Conservation (phyloP, 1,140 invertebrate genomes). For the Zaprionus ornatus region DNA sequence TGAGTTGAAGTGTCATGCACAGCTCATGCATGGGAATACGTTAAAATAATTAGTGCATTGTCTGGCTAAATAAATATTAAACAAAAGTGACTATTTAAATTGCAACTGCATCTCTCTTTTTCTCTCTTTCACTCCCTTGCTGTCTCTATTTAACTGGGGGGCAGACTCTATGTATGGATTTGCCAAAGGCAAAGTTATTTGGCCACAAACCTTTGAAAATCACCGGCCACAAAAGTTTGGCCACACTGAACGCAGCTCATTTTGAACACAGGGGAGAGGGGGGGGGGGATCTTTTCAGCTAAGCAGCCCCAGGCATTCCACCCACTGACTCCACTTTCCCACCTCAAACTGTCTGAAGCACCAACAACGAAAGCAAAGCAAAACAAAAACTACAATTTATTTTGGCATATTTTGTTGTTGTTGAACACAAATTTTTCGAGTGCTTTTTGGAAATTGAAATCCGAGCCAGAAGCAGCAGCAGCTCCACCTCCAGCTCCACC, state of each 20-base stretch:
- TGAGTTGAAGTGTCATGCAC: too few relatives aligned
- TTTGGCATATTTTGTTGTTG: slow-evolving; percentile 22
- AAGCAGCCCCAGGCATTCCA: background rate
- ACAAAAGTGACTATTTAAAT: background rate
- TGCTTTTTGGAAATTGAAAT: slow-evolving; percentile 29
- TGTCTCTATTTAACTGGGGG: background rate
- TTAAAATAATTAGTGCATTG: too few relatives aligned
- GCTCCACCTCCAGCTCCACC: background rate
- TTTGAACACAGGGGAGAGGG: background rate
- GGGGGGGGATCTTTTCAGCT: background rate
- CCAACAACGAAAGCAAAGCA: background rate
- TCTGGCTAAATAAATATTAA: background rate
- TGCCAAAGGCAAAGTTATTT: slow-evolving; percentile 19
- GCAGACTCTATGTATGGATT: background rate
- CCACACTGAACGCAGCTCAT: slow-evolving; percentile 35
- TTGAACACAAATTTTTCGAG: slow-evolving; percentile 9
- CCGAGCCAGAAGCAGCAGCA: background rate
- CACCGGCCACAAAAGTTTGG: slow-evolving; percentile 41
- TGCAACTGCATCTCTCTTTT: background rate
- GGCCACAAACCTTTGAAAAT: slow-evolving; percentile 44
- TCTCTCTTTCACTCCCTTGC: background rate
- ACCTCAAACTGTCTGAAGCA: background rate
- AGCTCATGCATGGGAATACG: too few relatives aligned
- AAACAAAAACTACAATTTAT: slow-evolving; percentile 23
- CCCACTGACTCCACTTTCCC: background rate